phyloP scores from a whole-genome alignment of 2,797 vertebrate species.

The Yasuhikotakia modesta region DNA sequence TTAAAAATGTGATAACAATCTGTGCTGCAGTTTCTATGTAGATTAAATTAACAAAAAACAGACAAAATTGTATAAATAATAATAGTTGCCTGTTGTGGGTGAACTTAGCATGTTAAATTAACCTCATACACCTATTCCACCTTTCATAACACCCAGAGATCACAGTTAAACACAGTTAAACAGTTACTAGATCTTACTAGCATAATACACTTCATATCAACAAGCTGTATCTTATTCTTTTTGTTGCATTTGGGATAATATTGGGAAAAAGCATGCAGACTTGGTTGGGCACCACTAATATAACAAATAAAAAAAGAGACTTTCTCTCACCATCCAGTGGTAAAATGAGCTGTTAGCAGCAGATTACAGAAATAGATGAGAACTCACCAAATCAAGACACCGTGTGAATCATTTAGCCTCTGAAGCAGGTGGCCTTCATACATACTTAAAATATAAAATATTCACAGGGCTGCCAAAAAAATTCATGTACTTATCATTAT shows the following conservation, averaged over 20 bases:
- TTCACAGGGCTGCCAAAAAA: slow-evolving; percentile 50
- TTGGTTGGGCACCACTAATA: neutral
- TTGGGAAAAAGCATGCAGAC: neutral
- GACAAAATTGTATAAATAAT: too few relatives aligned
- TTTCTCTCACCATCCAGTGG: slow-evolving; percentile 1
- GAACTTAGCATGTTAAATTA: too few relatives aligned
- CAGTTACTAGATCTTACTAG: too few relatives aligned
- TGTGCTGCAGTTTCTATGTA: too few relatives aligned
- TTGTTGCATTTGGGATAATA: neutral
- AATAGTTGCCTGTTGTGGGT: too few relatives aligned
- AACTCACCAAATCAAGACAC: slow-evolving; percentile 46
- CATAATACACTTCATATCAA: too few relatives aligned
- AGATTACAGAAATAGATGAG: slow-evolving; percentile 33
- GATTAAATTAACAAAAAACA: too few relatives aligned
- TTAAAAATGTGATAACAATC: too few relatives aligned
- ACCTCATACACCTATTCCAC: neutral
- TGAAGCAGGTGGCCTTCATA: slow-evolving; percentile 60
- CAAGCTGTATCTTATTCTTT: neutral
- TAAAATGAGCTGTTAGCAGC: slow-evolving; percentile 13
- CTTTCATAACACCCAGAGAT: neutral
- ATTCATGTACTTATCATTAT: slow-evolving; percentile 39
- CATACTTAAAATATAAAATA: slow-evolving; percentile 56
- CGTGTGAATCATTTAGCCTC: slow-evolving; percentile 47
- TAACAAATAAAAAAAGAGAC: neutral
- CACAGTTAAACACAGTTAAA: neutral